These are phyloP conservation scores for Phalera bucephala DNA, from an alignment of 2,888 invertebrate species.

Conservation along the genomic window DNA sequence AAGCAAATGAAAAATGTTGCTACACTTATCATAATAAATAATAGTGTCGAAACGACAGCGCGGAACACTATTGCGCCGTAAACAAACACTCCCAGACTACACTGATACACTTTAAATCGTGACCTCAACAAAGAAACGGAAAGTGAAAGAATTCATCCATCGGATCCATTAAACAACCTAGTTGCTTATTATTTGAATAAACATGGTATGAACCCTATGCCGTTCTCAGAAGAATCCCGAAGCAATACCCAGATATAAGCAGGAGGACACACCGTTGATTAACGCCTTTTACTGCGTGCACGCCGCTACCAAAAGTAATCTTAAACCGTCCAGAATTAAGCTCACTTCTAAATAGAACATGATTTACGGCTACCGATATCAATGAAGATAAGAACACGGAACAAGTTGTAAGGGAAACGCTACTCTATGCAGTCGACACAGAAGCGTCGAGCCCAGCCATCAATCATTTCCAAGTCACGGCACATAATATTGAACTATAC, in stretches of 20 bases:
- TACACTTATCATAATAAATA: constrained; percentile 1
- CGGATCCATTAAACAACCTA: constrained; percentile 58
- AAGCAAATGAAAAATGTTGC: constrained; percentile 26
- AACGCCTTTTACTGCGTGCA: constrained; percentile 55
- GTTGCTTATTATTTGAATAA: constrained; percentile 66
- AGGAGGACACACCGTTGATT: constrained; percentile 67
- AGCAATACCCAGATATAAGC: constrained; percentile 53
- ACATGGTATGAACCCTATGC: constrained; percentile 56
- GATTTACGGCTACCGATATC: constrained; percentile 40
- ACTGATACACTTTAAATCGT: constrained; percentile 47
- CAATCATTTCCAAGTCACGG: constrained; percentile 23
- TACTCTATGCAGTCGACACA: constrained; percentile 43
- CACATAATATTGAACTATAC: constrained; percentile 42
- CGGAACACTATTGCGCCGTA: constrained; percentile 17
- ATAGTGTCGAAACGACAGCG: constrained; percentile 1
- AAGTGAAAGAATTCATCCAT: constrained; percentile 65
- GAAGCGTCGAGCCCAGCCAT: constrained; percentile 33
- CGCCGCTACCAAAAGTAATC: constrained; percentile 34
- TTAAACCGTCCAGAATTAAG: constrained; percentile 31
- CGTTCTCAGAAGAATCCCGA: constrained; percentile 67
- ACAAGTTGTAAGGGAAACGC: constrained; percentile 39
- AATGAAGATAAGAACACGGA: constrained; percentile 50
- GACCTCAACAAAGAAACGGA: constrained; percentile 61
- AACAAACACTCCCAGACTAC: constrained; percentile 12
- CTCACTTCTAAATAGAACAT: constrained; percentile 30